A percentile compares a stretch with the other conserved stretches of the same genome.
These are phyloP conservation scores for Chrysochloris asiatica DNA, from an alignment of 2,113 vertebrate species.

Conservation along the genomic window DNA sequence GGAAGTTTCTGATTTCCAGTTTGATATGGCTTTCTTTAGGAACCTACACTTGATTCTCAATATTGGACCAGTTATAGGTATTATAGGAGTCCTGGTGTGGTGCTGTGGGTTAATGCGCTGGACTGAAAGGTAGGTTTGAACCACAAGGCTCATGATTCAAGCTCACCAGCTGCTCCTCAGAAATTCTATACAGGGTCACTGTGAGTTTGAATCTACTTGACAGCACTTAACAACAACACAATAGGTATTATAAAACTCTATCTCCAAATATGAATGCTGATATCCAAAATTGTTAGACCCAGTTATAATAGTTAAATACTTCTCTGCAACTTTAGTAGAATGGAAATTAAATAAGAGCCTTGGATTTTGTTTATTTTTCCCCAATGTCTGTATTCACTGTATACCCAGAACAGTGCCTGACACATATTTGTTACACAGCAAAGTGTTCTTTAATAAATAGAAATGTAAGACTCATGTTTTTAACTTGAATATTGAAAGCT, in stretches of 20 bases:
- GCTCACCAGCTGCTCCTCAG: no score
- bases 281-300: not conserved
- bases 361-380: not conserved
- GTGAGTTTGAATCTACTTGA: no score
- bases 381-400: not conserved
- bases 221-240: no score
- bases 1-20: not conserved
- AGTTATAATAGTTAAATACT: not conserved
- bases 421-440: not conserved
- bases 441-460: not conserved
- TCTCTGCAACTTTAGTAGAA: not conserved
- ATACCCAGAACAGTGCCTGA: not conserved
- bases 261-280: not conserved
- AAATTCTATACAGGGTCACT: no score
- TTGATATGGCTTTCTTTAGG: not conserved
- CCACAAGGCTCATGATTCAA: no score
- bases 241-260: fast-evolving
- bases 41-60: not conserved
- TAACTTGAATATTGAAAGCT: not conserved
- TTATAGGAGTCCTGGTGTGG: no score
- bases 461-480: not conserved
- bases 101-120: no score
- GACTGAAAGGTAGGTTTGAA: no score
- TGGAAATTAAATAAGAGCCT: not conserved
- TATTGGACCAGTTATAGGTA: not conserved